phyloP scores from a whole-genome alignment of 2,113 vertebrate species.

The Shinisaurus crocodilurus region DNA sequence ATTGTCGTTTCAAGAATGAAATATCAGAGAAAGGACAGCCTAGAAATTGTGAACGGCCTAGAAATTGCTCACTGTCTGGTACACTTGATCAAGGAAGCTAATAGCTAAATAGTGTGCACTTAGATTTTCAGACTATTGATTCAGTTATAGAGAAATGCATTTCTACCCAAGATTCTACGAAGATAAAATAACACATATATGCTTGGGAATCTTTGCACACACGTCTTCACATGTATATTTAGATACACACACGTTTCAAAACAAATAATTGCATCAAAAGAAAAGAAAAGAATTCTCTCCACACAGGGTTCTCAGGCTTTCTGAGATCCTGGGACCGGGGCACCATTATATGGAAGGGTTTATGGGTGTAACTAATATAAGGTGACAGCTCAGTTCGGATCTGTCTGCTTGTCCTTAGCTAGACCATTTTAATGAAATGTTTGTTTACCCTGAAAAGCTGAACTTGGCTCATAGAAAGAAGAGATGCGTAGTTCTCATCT shows the following conservation, averaged over 20 bases:
- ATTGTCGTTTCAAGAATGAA: neutral
- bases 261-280: conserved; percentile 17
- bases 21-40: neutral
- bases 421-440: conserved; percentile 76
- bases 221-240: too few relatives aligned
- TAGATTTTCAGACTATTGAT: neutral
- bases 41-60: neutral
- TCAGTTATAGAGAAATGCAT: neutral
- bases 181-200: rapidly evolving
- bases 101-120: neutral
- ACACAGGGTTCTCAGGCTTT: conserved; percentile 46
- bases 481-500: conserved; percentile 56
- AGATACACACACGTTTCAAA: neutral
- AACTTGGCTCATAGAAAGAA: conserved; percentile 54
- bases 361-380: conserved; percentile 77
- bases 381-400: conserved; percentile 78
- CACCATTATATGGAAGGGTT: conserved; percentile 63
- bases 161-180: neutral
- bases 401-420: conserved; percentile 66
- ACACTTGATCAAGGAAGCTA: neutral
- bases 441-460: conserved; percentile 73
- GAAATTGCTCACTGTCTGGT: neutral
- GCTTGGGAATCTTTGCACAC: neutral
- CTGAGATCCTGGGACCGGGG: conserved; percentile 63
- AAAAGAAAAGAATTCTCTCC: conserved; percentile 10